phyloP scores from a whole-genome alignment of 2,797 vertebrate genomes.

The Argentina silus region DNA sequence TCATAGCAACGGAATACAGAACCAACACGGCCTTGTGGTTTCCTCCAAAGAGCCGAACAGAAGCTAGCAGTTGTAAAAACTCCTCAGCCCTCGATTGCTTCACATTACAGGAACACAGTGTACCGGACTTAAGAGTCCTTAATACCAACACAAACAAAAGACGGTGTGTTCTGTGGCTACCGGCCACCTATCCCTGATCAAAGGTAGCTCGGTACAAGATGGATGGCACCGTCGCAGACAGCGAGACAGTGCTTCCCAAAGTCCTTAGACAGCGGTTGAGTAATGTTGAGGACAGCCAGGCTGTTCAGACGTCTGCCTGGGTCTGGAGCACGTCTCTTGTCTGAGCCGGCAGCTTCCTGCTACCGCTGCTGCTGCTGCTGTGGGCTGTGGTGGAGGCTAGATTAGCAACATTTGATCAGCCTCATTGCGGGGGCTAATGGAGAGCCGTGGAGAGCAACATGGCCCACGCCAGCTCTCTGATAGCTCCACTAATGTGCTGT shows the following conservation, averaged over 20 bases:
- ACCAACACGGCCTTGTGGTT: constrained; percentile 4
- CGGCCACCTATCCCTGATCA: constrained; percentile 40
- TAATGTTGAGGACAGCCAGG: constrained; percentile 17
- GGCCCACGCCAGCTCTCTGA: neutral
- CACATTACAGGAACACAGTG: constrained; percentile 22
- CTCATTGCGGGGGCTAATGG: constrained; percentile 20
- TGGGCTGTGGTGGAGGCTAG: neutral
- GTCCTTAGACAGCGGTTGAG: constrained; percentile 31
- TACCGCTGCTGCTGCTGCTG: too few species aligned
- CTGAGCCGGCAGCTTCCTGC: neutral
- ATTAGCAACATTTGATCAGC: constrained; percentile 3
- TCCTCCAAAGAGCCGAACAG: constrained; percentile 18
- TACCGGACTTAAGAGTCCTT: constrained; percentile 19
- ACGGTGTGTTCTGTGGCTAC: constrained; percentile 25
- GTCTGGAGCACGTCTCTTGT: constrained; percentile 14
- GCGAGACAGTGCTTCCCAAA: neutral
- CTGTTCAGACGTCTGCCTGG: constrained; percentile 33
- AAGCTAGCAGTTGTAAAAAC: constrained; percentile 13
- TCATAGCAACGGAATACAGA: constrained; percentile 51
- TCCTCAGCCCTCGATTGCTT: constrained; percentile 9
- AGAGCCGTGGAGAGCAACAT: constrained; percentile 10
- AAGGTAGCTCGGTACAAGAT: constrained; percentile 43
- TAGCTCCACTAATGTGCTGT: too few species aligned
- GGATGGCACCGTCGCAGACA: constrained; percentile 36
- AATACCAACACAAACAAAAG: constrained; percentile 49